Base-by-base conservation (phyloP, 2,113 vertebrate species). In the Melanerpes aurifrons region DNA sequence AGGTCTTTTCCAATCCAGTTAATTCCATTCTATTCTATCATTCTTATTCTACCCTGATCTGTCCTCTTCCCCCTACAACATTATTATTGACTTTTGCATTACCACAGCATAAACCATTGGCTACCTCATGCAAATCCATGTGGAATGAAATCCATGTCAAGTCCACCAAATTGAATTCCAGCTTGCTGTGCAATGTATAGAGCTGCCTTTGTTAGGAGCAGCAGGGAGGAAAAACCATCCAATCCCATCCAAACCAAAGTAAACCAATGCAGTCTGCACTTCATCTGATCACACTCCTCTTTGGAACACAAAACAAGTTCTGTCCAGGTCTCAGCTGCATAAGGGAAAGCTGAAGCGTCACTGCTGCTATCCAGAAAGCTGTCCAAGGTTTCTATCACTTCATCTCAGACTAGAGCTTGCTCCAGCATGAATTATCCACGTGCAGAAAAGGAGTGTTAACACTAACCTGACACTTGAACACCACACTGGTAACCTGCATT, bases 131-230 rank as follows among this genome's bases (percentile, higher is more conserved):
- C 69, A 96, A 86, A 94, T 86, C 80, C 37, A 1, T 2, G 29
- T 53, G 50, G 73, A 92, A 91, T 86, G 74, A 84, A 90, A 93
- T 86, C 83, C 5, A 0, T 87, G 82, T 86, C 76, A 72, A 73
- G 83, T 56, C 84, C 91, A 75, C 56, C 81, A 93, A 94, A 96
- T 86, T 75, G 68, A 87, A 94, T 89, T 84, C 79, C 91, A 90
- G 14, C 15, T 17, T 83, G 67, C 69, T 2, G 1, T 78, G 71
- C 2, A 1, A n/a, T 3, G 2, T 5, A 21, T 5, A 64, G 29
- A 87, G 72, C 53, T 66, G 87, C 87, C 79, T 91, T 71, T 83
- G 84, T 81, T 43, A 6, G 3, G 20, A 71, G 31, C 28, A 17
- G 28, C 87, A 45, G 57, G 43, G 32, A 83, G 75, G 54, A 82